Evolutionary conservation across 1,140 invertebrate genomes (phyloP).

Genomic region (Lepidotrigona ventralis): DNA sequence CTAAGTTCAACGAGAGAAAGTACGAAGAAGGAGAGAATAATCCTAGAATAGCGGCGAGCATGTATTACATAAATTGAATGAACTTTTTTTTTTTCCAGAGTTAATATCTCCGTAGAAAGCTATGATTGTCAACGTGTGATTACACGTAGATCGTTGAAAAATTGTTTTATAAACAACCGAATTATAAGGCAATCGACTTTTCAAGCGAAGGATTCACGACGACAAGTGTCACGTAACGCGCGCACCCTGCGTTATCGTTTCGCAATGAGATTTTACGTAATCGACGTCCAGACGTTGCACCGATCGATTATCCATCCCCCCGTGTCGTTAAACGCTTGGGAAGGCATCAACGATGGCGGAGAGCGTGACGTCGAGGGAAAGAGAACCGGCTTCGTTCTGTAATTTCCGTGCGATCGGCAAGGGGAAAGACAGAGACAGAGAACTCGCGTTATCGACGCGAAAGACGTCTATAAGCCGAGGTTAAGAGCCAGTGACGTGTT

Average conservation of each 20-base stretch:
- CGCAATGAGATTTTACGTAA: slow-evolving; percentile 25
- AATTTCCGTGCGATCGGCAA: background rate
- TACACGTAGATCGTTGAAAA: too few species aligned
- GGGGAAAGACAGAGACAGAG: background rate
- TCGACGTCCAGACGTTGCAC: background rate
- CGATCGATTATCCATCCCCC: slow-evolving; percentile 6
- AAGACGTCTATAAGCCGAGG: slow-evolving; percentile 18
- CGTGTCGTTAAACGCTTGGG: background rate
- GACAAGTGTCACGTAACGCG: background rate
- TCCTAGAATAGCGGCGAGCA: too few species aligned
- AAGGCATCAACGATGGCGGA: background rate
- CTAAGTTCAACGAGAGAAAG: too few species aligned
- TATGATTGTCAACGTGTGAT: too few species aligned
- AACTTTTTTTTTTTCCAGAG: too few species aligned
- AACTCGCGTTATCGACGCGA: background rate
- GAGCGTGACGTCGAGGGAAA: too few species aligned
- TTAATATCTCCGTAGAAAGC: too few species aligned
- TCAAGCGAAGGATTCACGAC: background rate
- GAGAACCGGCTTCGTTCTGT: background rate
- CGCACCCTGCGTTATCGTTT: background rate
- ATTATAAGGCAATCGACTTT: accelerated
- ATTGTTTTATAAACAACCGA: background rate
- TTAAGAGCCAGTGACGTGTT: slow-evolving; percentile 41
- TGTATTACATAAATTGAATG: too few species aligned
- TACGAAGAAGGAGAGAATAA: too few species aligned